Evolutionary conservation across 2,113 vertebrate genomes (phyloP).

Genomic region (Sinocyclocheilus maitianheensis): DNA sequence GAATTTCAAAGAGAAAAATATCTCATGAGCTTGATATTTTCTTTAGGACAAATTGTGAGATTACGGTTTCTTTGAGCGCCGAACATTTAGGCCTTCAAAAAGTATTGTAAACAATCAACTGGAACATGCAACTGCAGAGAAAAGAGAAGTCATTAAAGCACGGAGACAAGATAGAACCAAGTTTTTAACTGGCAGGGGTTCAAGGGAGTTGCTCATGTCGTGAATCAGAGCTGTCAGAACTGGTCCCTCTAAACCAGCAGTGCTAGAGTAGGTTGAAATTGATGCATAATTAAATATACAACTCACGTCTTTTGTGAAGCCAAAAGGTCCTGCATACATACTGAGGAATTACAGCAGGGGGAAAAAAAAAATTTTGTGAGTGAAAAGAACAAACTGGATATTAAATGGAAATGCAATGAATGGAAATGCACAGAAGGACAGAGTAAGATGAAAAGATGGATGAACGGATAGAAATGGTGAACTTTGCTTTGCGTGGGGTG

Average conservation of each 20-base stretch:
- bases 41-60: slow-evolving; percentile 6
- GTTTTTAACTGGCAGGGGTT: slow-evolving; percentile 25
- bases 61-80: background rate
- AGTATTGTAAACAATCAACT: background rate
- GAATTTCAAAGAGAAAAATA: background rate
- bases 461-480: background rate
- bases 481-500: slow-evolving; percentile 11
- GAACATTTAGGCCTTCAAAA: background rate
- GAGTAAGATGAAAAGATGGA: background rate
- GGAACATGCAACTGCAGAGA: background rate
- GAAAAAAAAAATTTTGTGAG: background rate
- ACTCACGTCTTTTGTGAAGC: slow-evolving; percentile 12
- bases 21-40: background rate
- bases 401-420: slow-evolving; percentile 19
- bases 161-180: background rate
- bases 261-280: slow-evolving; percentile 37
- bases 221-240: slow-evolving; percentile 52
- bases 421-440: slow-evolving; percentile 7
- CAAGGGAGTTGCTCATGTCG: slow-evolving; percentile 19
- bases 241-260: slow-evolving; percentile 13
- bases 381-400: slow-evolving; percentile 1
- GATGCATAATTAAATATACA: slow-evolving; percentile 49
- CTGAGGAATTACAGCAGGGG: background rate
- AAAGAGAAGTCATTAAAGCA: slow-evolving; percentile 23
- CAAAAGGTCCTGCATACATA: slow-evolving; percentile 21